Conservation (phyloP, 2,888 invertebrate species). For the Pheosia gnoma region DNA sequence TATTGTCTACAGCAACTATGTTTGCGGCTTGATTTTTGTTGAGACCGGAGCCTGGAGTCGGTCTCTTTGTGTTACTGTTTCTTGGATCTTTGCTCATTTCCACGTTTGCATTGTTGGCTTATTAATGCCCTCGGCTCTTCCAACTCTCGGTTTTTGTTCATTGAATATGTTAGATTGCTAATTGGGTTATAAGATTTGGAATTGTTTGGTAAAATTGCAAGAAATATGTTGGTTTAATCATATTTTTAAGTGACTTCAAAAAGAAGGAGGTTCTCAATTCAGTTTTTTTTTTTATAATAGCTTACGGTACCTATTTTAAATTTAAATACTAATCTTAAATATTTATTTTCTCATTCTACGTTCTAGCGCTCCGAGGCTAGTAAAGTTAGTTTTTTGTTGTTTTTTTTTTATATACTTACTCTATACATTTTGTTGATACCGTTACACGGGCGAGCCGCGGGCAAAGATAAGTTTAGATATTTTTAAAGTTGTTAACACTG, state of each 20-base stretch:
- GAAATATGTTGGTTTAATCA: constrained; percentile 24
- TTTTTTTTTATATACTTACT: too few species aligned
- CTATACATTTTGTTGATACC: too few species aligned
- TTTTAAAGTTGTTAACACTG: too few species aligned
- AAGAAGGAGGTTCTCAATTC: not conserved
- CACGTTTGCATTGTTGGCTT: constrained; percentile 42
- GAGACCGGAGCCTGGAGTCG: constrained; percentile 19
- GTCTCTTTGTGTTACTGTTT: constrained; percentile 32
- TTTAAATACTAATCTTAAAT: too few species aligned
- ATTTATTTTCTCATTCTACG: too few species aligned
- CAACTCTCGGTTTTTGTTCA: constrained; percentile 50
- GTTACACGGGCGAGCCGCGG: too few species aligned
- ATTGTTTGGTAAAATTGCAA: constrained; percentile 37
- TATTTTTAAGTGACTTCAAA: not conserved
- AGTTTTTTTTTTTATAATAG: too few species aligned
- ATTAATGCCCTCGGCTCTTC: constrained; percentile 43
- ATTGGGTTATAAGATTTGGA: constrained; percentile 54
- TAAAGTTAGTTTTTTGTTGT: too few species aligned
- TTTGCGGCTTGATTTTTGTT: constrained; percentile 29
- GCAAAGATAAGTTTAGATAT: too few species aligned
- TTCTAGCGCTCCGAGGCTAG: too few species aligned
- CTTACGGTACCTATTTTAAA: too few species aligned
- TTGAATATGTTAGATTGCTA: constrained; percentile 52
- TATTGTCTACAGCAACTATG: constrained; percentile 1
- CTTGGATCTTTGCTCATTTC: constrained; percentile 39